Conservation (phyloP, 2,113 vertebrate genomes). For the Microcebus tavaratra region DNA sequence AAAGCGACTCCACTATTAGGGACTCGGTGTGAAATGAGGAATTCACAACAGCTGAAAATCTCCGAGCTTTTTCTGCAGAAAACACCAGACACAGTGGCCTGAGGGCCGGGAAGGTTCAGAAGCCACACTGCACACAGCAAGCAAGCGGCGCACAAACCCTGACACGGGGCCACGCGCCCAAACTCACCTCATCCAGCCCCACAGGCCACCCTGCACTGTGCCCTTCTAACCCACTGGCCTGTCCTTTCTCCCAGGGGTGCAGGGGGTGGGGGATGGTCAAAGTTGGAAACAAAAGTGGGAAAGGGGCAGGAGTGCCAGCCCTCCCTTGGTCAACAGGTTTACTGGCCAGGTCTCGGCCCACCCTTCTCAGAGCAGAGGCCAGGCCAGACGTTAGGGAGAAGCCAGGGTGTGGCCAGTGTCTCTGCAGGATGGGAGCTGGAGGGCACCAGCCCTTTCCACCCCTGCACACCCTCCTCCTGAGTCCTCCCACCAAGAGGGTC, state of each 20-base stretch:
- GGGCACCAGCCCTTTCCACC: not conserved
- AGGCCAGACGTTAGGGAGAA: not conserved
- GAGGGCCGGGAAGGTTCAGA: not conserved
- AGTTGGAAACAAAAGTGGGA: not conserved
- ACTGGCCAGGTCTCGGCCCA: not conserved
- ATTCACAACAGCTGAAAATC: conserved; percentile 52
- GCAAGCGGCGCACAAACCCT: not conserved
- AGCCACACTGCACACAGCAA: not conserved
- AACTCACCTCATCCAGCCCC: too few species aligned
- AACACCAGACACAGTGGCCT: not conserved
- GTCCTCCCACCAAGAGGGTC: not conserved
- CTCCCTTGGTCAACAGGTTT: too few species aligned
- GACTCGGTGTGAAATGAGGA: conserved; percentile 42
- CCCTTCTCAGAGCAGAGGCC: not conserved
- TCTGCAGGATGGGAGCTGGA: not conserved
- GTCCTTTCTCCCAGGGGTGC: not conserved
- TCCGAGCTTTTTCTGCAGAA: conserved; percentile 50
- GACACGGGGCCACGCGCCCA: rapidly evolving
- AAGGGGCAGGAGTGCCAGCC: not conserved
- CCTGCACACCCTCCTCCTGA: not conserved
- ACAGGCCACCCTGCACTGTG: too few species aligned
- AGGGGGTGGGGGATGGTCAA: not conserved
- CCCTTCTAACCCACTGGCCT: not conserved
- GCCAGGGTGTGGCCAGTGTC: not conserved
- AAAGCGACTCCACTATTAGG: conserved; percentile 73